A percentile compares a stretch with the other conserved stretches of the same genome.
Conservation (phyloP, 2,113 vertebrate genomes). For the Paramormyrops kingsleyae region DNA sequence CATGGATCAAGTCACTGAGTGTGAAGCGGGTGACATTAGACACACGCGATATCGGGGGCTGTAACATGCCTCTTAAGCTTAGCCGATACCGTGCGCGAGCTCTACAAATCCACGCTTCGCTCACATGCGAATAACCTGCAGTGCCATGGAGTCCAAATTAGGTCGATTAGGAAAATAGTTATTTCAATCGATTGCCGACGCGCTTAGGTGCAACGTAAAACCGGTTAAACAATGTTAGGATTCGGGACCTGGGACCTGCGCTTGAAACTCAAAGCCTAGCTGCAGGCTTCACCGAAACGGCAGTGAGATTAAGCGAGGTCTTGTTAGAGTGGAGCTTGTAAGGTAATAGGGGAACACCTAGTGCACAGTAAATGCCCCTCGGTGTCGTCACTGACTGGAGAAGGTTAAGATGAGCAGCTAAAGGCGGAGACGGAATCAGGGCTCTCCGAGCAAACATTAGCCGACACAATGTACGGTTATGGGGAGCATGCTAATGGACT, state of each 20-base stretch:
- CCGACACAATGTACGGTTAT: background rate
- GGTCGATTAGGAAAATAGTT: background rate
- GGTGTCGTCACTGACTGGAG: background rate
- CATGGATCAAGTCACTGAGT: slow-evolving; percentile 13
- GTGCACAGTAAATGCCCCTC: background rate
- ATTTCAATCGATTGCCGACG: background rate
- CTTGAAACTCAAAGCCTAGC: background rate
- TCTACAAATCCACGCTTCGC: background rate
- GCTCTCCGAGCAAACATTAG: background rate
- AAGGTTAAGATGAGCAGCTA: background rate
- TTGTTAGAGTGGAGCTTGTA: background rate
- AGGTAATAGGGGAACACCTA: background rate
- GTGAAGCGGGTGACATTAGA: background rate
- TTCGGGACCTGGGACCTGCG: background rate
- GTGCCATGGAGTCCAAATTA: background rate
- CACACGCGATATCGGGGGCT: background rate
- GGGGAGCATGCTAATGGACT: background rate
- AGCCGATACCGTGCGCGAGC: background rate
- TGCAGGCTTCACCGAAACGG: background rate
- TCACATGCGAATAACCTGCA: background rate
- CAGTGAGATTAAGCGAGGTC: background rate
- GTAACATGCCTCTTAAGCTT: background rate
- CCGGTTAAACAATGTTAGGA: background rate
- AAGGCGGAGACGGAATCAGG: background rate
- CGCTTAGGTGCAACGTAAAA: background rate